Evolutionary conservation across 2,113 vertebrate species (phyloP).

Genomic region (Arenaria interpres): DNA sequence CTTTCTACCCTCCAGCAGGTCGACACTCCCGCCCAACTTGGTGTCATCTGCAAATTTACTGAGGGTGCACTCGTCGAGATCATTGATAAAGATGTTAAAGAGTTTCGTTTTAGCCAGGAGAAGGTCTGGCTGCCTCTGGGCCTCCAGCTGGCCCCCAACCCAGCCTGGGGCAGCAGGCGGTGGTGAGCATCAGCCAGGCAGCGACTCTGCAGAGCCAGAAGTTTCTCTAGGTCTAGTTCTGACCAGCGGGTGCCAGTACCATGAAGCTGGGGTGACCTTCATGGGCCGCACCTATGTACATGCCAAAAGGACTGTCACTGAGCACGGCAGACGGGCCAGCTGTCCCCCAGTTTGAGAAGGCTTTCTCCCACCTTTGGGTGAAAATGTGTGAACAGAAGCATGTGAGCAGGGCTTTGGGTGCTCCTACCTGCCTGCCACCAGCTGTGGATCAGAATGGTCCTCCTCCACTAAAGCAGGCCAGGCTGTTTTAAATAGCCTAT

Average conservation of each 20-base stretch:
- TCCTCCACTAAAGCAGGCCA: background rate
- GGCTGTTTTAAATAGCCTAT: background rate
- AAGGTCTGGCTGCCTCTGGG: background rate
- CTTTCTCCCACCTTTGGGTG: background rate
- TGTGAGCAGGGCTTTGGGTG: background rate
- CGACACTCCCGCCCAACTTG: too few relatives aligned
- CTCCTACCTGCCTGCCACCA: background rate
- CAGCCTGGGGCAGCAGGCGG: background rate
- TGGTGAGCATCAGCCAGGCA: background rate
- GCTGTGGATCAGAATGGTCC: background rate
- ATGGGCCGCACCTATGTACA: background rate
- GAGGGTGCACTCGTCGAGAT: too few relatives aligned
- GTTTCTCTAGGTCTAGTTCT: background rate
- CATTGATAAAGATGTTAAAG: too few relatives aligned
- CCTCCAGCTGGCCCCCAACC: background rate
- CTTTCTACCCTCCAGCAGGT: too few relatives aligned
- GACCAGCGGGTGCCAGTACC: background rate
- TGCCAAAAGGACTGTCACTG: background rate
- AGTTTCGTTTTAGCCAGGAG: background rate
- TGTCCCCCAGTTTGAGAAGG: background rate
- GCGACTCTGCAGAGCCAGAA: background rate
- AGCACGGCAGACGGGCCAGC: background rate
- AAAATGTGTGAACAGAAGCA: background rate
- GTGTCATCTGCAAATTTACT: too few relatives aligned
- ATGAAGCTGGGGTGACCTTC: too few relatives aligned